Conservation (phyloP, 2,113 vertebrate genomes). For the Sprattus sprattus region DNA sequence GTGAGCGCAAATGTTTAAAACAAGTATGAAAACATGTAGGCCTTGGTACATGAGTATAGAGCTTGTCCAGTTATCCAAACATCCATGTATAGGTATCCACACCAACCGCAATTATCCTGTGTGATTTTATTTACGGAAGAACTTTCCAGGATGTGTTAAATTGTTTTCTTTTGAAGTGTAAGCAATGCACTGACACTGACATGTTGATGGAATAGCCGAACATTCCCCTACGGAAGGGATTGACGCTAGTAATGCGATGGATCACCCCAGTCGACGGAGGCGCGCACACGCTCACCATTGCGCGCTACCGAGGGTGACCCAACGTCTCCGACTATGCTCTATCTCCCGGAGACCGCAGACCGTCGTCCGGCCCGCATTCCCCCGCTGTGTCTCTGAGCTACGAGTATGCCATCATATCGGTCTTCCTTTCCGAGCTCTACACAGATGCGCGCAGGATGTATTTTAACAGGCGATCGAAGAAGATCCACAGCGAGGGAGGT, state of each 20-base stretch:
- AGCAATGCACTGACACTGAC: neutral
- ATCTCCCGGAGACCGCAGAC: slow-evolving; percentile 38
- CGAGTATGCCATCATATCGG: slow-evolving; percentile 66
- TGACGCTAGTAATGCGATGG: slow-evolving; percentile 31
- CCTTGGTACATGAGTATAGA: neutral
- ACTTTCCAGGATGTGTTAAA: neutral
- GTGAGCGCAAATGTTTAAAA: neutral
- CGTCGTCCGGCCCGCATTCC: slow-evolving; percentile 36
- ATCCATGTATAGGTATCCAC: too few relatives aligned
- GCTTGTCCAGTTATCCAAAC: too few relatives aligned
- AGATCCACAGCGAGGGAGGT: slow-evolving; percentile 81
- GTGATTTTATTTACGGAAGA: too few relatives aligned
- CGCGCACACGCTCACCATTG: slow-evolving; percentile 36
- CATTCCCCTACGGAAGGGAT: slow-evolving; percentile 20
- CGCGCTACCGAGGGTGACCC: slow-evolving; percentile 26
- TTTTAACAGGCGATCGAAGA: slow-evolving; percentile 77
- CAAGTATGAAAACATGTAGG: too few relatives aligned
- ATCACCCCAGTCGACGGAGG: slow-evolving; percentile 17
- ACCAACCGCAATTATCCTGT: too few relatives aligned
- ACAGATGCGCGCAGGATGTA: slow-evolving; percentile 68
- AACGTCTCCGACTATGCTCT: slow-evolving; percentile 50
- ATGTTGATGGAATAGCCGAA: neutral
- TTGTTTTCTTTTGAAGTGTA: neutral
- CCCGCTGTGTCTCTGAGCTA: slow-evolving; percentile 47
- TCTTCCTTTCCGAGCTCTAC: slow-evolving; percentile 48